Base-by-base conservation (phyloP, 30 jellyfish, hydroid and myxozoan genomes). In the Catostylus mosaicus region DNA sequence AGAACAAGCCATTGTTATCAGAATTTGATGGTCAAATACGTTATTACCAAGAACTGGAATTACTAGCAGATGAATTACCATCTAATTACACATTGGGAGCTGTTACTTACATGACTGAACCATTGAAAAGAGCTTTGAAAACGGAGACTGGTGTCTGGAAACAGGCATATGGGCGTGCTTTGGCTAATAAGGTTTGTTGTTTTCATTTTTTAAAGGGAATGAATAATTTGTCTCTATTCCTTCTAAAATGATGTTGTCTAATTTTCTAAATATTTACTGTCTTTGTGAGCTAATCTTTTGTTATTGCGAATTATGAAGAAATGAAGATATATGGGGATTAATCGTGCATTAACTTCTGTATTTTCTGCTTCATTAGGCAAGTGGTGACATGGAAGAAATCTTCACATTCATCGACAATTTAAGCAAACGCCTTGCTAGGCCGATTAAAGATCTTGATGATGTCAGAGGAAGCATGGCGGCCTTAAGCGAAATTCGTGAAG, bases 381-480 rank as follows among this genome's bases (percentile, higher is more conserved):
- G 92, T 34, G 85, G 79, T n/a, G 92, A 84, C 59, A 90, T 90
- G 97, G 92, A 78, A 27, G 93, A 83, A 34, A 78, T 90, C 8
- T 84, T 90, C 87, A 73, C 88, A 36, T 90, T 90, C 81, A 90
- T 84, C 43, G 93, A 83, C 66, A 90, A 82, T 38, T 69, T 85
- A 45, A 84, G 68, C 68, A 90, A 90, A 48, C 83, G 93, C 18
- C 73, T 90, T 24, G 67, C 86, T 6, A 94, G 97, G 54, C 90
- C 90, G 0, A 78, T 90, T 75, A 90, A 90, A 56, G 97, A 90
- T 38, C 94, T 90, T 50, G 97, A 90, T 84, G 97, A 90, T 65
- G 96, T 90, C 22, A 62, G 97, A 60, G 89, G 89, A 14, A 78
- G 95, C 71, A 90, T 90, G 97, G 94, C 96, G n/a, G 89, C 97